Evolutionary conservation across 1,140 invertebrate species (phyloP), one percentile per base, ranked within the genome.

Genomic region (Dinoponera quadriceps): DNA sequence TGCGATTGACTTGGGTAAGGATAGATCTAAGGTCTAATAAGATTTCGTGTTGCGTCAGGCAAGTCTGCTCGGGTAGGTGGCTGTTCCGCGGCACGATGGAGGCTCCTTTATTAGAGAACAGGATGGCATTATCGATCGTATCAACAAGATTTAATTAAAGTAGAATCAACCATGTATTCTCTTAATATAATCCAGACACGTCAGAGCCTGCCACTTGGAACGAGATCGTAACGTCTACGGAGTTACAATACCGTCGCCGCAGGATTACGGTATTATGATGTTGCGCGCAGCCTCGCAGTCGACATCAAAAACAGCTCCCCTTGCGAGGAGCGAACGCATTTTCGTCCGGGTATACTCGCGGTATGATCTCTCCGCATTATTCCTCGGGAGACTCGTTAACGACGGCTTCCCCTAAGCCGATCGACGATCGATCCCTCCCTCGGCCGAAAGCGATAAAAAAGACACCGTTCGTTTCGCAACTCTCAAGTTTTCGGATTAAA

Each of bases 1-100:
- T 84, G 82, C 82, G 75, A 84, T 84, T 84, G 82, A 84, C 82
- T 77, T 55, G 49, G 75, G 49, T 80, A 78, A 80, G 62, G 73
- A 83, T 80, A 68, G 82, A 83, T 80, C 57, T 55, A 44, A 63
- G 48, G 25, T 83, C 49, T 83, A 83, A 83, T 83, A 72, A 83
- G 81, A 77, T 77, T 77, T 65, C 55, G 71, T 72, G 60, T 82
- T 82, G 71, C 33, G 71, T 55, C 57, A 63, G 59, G n/a, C 71
- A 83, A 44, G 81, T 57, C 60, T 59, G 27, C 13, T 59, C 49
- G 29, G 48, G 68, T n/a, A 22, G 65, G 29, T 62, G 38, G 68
- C 44, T 62, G 69, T 82, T 80, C 63, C 44, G 66, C 38, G 33
- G 2, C 38, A 82, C 57, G 18, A 25, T 48, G 49, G 69, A 74